Conservation (phyloP, 2,888 invertebrate species). For the Octonoba sinensis region DNA sequence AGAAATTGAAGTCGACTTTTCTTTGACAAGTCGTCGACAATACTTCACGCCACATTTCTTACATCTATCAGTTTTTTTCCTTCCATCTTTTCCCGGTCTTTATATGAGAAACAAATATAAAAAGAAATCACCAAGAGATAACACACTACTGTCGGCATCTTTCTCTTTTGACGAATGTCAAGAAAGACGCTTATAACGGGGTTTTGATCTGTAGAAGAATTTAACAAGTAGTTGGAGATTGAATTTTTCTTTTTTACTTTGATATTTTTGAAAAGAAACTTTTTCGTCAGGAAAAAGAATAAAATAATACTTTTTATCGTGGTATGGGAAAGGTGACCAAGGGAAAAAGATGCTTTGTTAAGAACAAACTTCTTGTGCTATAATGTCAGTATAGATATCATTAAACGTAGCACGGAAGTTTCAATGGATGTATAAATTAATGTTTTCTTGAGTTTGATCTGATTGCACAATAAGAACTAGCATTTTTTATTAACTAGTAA, state of each 20-base stretch:
- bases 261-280: background rate
- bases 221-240: conserved; percentile 42
- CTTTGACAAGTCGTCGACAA: conserved; percentile 50
- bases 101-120: conserved; percentile 21
- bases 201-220: conserved; percentile 51
- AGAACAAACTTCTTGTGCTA: no score
- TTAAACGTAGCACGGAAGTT: no score
- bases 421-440: no score
- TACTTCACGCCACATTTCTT: conserved; percentile 60
- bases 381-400: no score
- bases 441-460: no score
- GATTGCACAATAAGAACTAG: no score
- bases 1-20: conserved; percentile 51
- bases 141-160: conserved; percentile 48
- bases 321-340: no score
- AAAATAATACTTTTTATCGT: no score
- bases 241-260: conserved; percentile 11
- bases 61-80: conserved; percentile 47
- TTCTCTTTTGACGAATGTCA: conserved; percentile 31
- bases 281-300: no score
- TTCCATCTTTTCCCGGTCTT: conserved; percentile 22
- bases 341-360: no score
- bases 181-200: conserved; percentile 39
- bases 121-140: conserved; percentile 12
- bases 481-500: no score